Conservation (phyloP, 2,113 vertebrate species). For the Malurus alboscapulatus region DNA sequence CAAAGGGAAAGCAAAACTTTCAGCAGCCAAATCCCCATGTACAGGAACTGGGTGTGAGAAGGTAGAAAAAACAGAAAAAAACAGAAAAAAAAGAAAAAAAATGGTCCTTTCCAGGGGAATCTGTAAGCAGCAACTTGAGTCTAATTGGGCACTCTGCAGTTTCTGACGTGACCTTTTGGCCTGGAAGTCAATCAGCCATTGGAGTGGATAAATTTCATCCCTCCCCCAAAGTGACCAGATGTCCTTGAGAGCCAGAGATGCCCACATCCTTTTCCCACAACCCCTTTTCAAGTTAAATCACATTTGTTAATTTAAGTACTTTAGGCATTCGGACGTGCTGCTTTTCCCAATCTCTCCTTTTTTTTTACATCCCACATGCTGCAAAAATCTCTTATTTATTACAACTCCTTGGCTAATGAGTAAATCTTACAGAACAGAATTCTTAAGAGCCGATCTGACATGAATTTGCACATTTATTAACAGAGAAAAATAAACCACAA, state of each 20-base stretch:
- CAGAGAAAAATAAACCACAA: not conserved
- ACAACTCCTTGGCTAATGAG: not conserved
- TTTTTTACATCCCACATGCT: not conserved
- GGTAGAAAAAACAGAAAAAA: not conserved
- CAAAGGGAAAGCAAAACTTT: not conserved
- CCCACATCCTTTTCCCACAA: not conserved
- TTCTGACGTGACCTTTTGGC: not conserved
- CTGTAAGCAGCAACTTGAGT: not conserved
- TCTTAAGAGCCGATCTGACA: not conserved
- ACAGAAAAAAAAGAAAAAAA: not conserved
- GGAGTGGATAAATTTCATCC: not conserved
- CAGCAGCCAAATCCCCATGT: not conserved
- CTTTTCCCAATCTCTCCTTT: not conserved
- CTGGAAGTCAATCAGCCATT: not conserved
- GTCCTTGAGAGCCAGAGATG: not conserved
- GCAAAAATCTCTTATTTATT: not conserved
- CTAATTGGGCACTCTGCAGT: not conserved
- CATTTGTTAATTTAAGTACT: not conserved
- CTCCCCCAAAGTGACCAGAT: not conserved
- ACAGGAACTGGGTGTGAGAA: not conserved
- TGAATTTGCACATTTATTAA: not conserved
- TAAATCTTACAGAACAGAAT: not conserved
- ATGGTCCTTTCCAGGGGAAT: not conserved
- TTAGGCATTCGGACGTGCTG: not conserved
- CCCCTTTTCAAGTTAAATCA: not conserved